Evolutionary conservation across 1,140 invertebrate genomes (phyloP).

Genomic region (Drosophila sulfurigaster): DNA sequence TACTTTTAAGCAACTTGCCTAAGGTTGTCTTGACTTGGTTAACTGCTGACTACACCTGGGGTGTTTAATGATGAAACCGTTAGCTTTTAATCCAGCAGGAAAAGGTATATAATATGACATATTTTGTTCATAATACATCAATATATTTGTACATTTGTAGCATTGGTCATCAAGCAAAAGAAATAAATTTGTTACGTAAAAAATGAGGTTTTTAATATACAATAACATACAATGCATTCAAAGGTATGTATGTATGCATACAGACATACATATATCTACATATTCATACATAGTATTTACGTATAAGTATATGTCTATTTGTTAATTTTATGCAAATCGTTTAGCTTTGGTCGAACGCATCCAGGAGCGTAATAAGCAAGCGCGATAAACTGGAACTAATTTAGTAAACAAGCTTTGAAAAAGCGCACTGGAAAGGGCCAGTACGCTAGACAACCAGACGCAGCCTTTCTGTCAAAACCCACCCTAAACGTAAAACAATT

Average conservation of each 20-base stretch:
- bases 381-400: slow-evolving; percentile 77
- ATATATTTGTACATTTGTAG: too few relatives aligned
- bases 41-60: slow-evolving; percentile 55
- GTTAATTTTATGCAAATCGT: slow-evolving; percentile 67
- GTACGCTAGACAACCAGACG: slow-evolving; percentile 31
- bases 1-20: slow-evolving; percentile 36
- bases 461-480: slow-evolving; percentile 28
- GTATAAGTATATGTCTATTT: slow-evolving; percentile 41
- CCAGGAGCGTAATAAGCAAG: slow-evolving; percentile 43
- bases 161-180: too few relatives aligned
- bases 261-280: slow-evolving; percentile 13
- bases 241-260: too few relatives aligned
- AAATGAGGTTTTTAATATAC: too few relatives aligned
- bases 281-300: background rate
- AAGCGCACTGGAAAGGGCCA: slow-evolving; percentile 36
- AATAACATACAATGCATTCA: too few relatives aligned
- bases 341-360: slow-evolving; percentile 25
- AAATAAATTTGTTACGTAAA: too few relatives aligned
- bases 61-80: slow-evolving; percentile 71
- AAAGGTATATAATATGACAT: too few relatives aligned
- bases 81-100: slow-evolving; percentile 65
- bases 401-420: slow-evolving; percentile 60
- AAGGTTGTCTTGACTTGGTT: slow-evolving; percentile 57
- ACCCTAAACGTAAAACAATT: slow-evolving; percentile 56
- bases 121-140: too few relatives aligned